These are phyloP conservation scores for Cherax quadricarinatus DNA, from an alignment of 1,140 invertebrate species.

Conservation along the genomic window DNA sequence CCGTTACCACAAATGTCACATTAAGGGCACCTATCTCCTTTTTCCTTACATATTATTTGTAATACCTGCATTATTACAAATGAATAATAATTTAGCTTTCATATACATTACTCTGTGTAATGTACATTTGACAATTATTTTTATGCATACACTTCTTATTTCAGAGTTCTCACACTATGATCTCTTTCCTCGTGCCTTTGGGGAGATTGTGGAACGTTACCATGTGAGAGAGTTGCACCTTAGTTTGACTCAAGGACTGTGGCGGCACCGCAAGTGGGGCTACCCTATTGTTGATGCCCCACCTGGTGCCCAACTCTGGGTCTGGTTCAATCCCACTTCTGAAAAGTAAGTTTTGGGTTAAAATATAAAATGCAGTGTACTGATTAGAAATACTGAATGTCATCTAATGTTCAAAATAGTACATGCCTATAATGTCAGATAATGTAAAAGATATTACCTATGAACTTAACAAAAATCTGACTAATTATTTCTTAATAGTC, in stretches of 20 bases:
- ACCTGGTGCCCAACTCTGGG: slow-evolving; percentile 94
- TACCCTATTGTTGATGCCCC: slow-evolving; percentile 90
- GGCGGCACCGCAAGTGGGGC: slow-evolving; percentile 95
- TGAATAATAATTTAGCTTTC: too few species aligned
- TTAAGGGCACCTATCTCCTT: too few species aligned
- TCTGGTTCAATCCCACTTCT: slow-evolving; percentile 87
- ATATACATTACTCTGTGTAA: too few species aligned
- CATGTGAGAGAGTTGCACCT: slow-evolving; percentile 94
- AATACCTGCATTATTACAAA: too few species aligned
- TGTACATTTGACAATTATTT: too few species aligned
- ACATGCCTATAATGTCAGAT: too few species aligned
- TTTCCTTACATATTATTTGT: too few species aligned
- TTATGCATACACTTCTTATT: neutral
- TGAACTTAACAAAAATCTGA: too few species aligned
- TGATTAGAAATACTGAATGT: neutral
- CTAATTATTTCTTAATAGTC: too few species aligned
- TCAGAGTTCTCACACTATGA: slow-evolving; percentile 79
- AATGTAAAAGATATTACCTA: too few species aligned
- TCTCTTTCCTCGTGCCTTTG: slow-evolving; percentile 92
- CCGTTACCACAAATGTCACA: too few species aligned
- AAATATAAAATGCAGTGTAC: neutral
- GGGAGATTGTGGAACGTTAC: slow-evolving; percentile 91
- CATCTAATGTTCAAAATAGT: neutral
- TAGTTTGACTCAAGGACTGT: slow-evolving; percentile 93
- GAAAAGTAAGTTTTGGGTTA: slow-evolving; percentile 76